Base-by-base conservation (phyloP, 2,113 vertebrate genomes). In the Mesembrinibis cayennensis region DNA sequence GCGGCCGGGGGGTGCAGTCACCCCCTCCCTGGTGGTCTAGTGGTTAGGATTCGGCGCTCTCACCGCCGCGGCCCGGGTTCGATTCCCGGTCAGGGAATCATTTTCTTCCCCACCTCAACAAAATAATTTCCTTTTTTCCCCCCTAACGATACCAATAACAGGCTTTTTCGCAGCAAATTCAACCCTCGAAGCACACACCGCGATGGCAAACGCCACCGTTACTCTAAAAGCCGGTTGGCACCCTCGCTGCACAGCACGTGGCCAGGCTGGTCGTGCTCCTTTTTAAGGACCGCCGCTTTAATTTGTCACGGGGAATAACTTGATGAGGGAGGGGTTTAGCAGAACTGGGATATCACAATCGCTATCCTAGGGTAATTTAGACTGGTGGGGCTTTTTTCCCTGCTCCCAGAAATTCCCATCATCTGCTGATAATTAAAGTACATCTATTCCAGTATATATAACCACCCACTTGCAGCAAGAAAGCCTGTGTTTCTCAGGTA, bases 31-130 rank as follows among this genome's bases (percentile, higher is more conserved):
- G 98, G 97, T 98, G 98, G 98, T 98, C 98, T 98, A 98, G 98
- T 98, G 98, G 98, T 98, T 98, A 98, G 98, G 98, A 98, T 98
- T 98, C 98, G 98, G 98, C 98, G 98, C 98, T 98, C 98, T 98
- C 98, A 98, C 98, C 98, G 98, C 98, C 98, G 98, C 36, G 98
- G 98, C 98, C 98, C 98, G 98, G 98, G 98, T 98, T 98, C 98
- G 98, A 98, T 98, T 98, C 98, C 98, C 98, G 98, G 98, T 97
- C 98, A 98, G 98, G 98, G 98, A 98, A 98, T 42, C 10, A 10
- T 40, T 12, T 13, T 42, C 13, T 42, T 42, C 40, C 9, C 19
- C 42, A 42, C 42, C 38, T 13, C 12, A 29, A 32, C 5, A 34
- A 36, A 49, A 18, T 10, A 25, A 11, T 8, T 19, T 19, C 20